Evolutionary conservation across 2,888 invertebrate species (phyloP), one percentile per base, ranked within the genome.

Genomic region (Drosophila nr. medialis): DNA sequence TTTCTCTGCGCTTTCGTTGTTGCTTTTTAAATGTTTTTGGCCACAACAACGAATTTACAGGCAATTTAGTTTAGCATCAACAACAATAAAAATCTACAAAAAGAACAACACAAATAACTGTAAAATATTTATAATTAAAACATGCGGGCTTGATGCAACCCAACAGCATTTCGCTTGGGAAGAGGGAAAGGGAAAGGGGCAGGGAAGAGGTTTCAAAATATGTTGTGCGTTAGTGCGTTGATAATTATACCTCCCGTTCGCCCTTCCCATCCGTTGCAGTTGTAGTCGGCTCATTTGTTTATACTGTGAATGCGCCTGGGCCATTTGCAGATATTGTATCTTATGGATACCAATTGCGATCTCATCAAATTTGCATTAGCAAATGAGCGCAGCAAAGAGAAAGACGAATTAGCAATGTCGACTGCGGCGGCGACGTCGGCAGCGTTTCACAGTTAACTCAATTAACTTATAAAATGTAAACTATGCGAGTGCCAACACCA

Each of bases 401-500:
- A 64, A 50, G 60, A 56, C 48, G 53, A 40, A 51, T 38, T 61
- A 32, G n/a, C 51, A 45, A 45, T 24, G 51, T 32, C 15, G 51
- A 51, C 24, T 30, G 30, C 29, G 18, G 49, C 40, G 8, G 62
- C 61, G 60, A 54, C 53, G 76, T 50, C 32, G 40, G 64, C 69
- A 72, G 66, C 80, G 81, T 74, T 89, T 83, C 81, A 91, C 92
- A 91, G 92, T 92, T 92, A 91, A 91, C 90, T 91, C 86, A 90
- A 91, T 90, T 90, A 92, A 91, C 89, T 90, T 80, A 73, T 77
- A 74, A 86, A 91, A 88, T 88, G 88, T 84, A 77, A 90, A 83
- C 80, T 85, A 91, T 85, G 88, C 76, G 78, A 77, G 72, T 65
- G 58, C 72, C 67, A 67, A 77, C 75, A 81, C 45, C 77, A 77